phyloP scores from a whole-genome alignment of 1,140 invertebrate species.

The Lamellibrachia luymesi region DNA sequence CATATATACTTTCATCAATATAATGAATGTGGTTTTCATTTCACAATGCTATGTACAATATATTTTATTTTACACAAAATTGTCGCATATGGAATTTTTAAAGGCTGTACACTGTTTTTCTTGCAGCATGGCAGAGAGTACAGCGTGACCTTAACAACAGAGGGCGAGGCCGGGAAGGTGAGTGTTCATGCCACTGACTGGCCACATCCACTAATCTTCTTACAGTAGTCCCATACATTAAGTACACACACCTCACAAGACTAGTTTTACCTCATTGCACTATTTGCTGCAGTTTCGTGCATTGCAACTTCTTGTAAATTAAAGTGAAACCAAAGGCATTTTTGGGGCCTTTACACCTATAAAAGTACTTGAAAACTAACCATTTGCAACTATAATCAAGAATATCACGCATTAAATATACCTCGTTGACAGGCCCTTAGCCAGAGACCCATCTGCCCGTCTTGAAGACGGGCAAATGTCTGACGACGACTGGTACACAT shows the following conservation, averaged over 20 bases:
- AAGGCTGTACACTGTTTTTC: not conserved
- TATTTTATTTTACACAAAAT: not conserved
- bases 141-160: not conserved
- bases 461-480: too few relatives aligned
- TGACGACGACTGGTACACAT: too few relatives aligned
- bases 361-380: too few relatives aligned
- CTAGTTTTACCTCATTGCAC: too few relatives aligned
- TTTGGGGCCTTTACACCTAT: too few relatives aligned
- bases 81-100: not conserved
- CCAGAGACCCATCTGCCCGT: too few relatives aligned
- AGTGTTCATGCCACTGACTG: not conserved
- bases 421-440: too few relatives aligned
- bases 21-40: not conserved
- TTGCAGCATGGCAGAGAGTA: not conserved
- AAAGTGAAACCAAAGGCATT: not conserved
- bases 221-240: too few relatives aligned
- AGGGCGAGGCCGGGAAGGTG: not conserved
- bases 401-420: too few relatives aligned
- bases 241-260: too few relatives aligned
- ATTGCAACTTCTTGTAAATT: not conserved
- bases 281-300: too few relatives aligned
- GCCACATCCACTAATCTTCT: not conserved
- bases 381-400: too few relatives aligned
- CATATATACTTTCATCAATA: not conserved
- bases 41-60: not conserved